Evolutionary conservation across 1,140 invertebrate species (phyloP), one percentile per base, ranked within the genome.

Genomic region (Neodiprion pinetum): DNA sequence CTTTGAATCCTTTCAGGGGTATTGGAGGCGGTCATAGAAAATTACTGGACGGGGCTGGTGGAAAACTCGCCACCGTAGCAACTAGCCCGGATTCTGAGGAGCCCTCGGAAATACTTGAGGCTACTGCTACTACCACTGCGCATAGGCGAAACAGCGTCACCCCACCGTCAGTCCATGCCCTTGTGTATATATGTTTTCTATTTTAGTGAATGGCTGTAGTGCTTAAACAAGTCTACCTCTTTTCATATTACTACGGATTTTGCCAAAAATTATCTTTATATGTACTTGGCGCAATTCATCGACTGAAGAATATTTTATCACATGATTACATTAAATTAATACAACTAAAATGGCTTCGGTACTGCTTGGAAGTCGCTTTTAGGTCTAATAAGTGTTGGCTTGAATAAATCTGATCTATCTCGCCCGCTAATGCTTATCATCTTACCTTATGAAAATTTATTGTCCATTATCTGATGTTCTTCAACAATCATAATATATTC

Each of bases 21-120:
- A 87, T 89, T 84, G 89, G 81, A 84, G 88, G 88, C 80, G 82
- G 88, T 72, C 90, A 91, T 82, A 87, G 90, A 72, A 91, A 91
- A 83, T 87, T 91, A 75, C 84, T 91, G 82, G 90, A 91, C 79
- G 89, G 89, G 77, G 82, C 88, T 76, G 88, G 88, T 80, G 87
- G 86, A 76, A 91, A 91, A 82, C 84, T 91, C 79, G 87, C 90
- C 75, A 89, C 90, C 70, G 87, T 90, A 78, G 85, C 89, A 76
- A 90, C 87, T 79, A 90, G 89, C 79, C 89, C 90, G 75, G 87
- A 88, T 82, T 88, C 84, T 76, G 86, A 87, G 72, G 86, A 88
- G 83, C 86, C 85, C 65, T 81, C 84, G 53, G 81, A 86, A 81
- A 80, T 80, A 79, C 81, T 84, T 73, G 83, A 85, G 78, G 85